phyloP scores from a whole-genome alignment of 2,797 vertebrate species.

The Takifugu rubripes region DNA sequence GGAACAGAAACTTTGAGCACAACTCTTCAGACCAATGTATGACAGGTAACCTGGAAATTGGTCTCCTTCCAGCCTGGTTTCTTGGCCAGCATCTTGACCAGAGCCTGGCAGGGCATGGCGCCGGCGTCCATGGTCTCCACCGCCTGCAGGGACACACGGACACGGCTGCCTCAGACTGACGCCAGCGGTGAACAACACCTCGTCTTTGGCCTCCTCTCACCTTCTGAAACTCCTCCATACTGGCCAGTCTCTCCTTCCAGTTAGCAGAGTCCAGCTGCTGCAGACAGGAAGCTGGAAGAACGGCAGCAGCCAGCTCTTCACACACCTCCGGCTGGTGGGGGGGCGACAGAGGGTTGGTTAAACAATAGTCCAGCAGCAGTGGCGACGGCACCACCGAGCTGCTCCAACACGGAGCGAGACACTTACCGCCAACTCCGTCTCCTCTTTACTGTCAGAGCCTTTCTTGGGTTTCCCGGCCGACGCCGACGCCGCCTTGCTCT shows the following conservation, averaged over 20 bases:
- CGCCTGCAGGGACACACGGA: slow-evolving; percentile 70
- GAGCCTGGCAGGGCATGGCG: slow-evolving; percentile 94
- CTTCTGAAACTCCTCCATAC: slow-evolving; percentile 98
- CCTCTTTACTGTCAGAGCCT: slow-evolving; percentile 83
- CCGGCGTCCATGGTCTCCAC: slow-evolving; percentile 91
- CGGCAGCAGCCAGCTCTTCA: slow-evolving; percentile 88
- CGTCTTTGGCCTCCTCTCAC: slow-evolving; percentile 54
- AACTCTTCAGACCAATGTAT: not conserved
- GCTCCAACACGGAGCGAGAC: not conserved
- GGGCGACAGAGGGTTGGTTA: not conserved
- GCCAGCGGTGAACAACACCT: no score
- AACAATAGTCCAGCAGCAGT: not conserved
- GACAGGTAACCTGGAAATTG: slow-evolving; percentile 91
- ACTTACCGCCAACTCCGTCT: slow-evolving; percentile 89
- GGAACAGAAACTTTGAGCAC: not conserved
- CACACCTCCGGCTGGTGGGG: slow-evolving; percentile 82
- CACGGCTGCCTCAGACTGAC: not conserved
- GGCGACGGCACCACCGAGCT: no score
- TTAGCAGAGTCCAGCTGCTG: slow-evolving; percentile 91
- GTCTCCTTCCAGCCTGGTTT: slow-evolving; percentile 99
- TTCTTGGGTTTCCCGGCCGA: slow-evolving; percentile 85
- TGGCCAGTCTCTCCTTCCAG: slow-evolving; percentile 97
- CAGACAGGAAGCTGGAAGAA: slow-evolving; percentile 89
- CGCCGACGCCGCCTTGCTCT: slow-evolving; percentile 79
- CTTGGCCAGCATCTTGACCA: slow-evolving; percentile 95